phyloP scores from a whole-genome alignment of 1,140 invertebrate species.

The Pogonomyrmex barbatus region DNA sequence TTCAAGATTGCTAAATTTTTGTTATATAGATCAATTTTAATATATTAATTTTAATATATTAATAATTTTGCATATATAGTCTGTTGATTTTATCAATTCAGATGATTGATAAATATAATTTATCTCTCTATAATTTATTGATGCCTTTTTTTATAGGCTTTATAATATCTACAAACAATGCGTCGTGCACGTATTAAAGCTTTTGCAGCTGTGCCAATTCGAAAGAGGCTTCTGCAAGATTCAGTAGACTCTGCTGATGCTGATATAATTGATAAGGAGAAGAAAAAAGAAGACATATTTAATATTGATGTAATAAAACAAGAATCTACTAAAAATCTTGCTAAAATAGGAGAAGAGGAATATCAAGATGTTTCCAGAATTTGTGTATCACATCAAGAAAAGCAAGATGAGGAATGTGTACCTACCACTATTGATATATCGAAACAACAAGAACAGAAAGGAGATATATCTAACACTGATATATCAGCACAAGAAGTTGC shows the following conservation, averaged over 20 bases:
- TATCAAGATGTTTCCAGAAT: slow-evolving; percentile 18
- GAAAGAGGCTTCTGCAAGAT: slow-evolving; percentile 77
- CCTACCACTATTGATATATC: not conserved
- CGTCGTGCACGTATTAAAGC: slow-evolving; percentile 86
- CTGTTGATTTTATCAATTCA: too few species aligned
- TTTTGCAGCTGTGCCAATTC: slow-evolving; percentile 83
- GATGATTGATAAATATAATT: not conserved
- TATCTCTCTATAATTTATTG: not conserved
- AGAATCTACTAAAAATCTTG: slow-evolving; percentile 19
- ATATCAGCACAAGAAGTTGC: too few species aligned
- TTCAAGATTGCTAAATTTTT: too few species aligned
- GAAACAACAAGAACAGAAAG: slow-evolving; percentile 2
- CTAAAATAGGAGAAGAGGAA: slow-evolving; percentile 1
- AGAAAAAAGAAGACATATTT: slow-evolving; percentile 31
- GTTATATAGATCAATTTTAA: too few species aligned
- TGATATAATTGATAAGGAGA: slow-evolving; percentile 17
- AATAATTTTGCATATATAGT: too few species aligned
- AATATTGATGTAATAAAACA: not conserved
- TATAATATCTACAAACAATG: slow-evolving; percentile 71
- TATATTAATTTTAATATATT: too few species aligned
- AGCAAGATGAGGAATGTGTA: slow-evolving; percentile 20
- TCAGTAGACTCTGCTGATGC: slow-evolving; percentile 65
- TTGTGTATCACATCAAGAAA: not conserved
- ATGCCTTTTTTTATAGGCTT: not conserved
- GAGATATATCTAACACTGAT: slow-evolving; percentile 20